Evolutionary conservation across 2,113 vertebrate genomes (phyloP).

Genomic region (Azemiops feae): DNA sequence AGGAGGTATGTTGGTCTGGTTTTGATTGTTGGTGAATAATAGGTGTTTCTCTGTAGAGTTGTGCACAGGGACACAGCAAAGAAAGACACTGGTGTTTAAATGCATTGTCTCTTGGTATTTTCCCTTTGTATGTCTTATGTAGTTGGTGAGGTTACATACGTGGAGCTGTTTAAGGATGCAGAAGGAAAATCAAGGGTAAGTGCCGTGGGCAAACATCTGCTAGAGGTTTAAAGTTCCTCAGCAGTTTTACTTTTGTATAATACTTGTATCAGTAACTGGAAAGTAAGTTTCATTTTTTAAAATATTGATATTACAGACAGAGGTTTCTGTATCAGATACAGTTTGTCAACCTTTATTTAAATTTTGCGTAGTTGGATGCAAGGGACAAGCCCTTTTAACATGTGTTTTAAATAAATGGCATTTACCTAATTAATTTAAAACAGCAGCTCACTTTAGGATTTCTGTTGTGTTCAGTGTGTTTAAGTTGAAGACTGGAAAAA

Average conservation of each 20-base stretch:
- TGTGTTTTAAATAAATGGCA: conserved; percentile 63
- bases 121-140: conserved; percentile 99
- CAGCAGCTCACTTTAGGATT: conserved; percentile 59
- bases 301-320: conserved; percentile 74
- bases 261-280: conserved; percentile 87
- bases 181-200: conserved; percentile 99
- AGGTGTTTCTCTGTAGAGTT: conserved; percentile 94
- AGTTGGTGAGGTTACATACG: conserved; percentile 99
- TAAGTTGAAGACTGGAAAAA: conserved; percentile 51
- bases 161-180: conserved; percentile 99
- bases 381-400: conserved; percentile 66
- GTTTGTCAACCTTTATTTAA: conserved; percentile 70
- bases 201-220: conserved; percentile 94
- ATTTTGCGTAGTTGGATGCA: conserved; percentile 65
- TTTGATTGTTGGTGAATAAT: conserved; percentile 91
- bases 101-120: conserved; percentile 99
- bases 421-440: conserved; percentile 67
- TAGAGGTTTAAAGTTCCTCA: conserved; percentile 95
- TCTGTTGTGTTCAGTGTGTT: conserved; percentile 68
- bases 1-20: conserved; percentile 92
- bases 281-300: conserved; percentile 87
- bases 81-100: conserved; percentile 96
- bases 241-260: conserved; percentile 91
- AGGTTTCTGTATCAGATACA: conserved; percentile 80
- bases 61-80: conserved; percentile 91